Base-by-base conservation (phyloP, 35 echinoderm and acorn worm genomes). In the Patiria miniata region DNA sequence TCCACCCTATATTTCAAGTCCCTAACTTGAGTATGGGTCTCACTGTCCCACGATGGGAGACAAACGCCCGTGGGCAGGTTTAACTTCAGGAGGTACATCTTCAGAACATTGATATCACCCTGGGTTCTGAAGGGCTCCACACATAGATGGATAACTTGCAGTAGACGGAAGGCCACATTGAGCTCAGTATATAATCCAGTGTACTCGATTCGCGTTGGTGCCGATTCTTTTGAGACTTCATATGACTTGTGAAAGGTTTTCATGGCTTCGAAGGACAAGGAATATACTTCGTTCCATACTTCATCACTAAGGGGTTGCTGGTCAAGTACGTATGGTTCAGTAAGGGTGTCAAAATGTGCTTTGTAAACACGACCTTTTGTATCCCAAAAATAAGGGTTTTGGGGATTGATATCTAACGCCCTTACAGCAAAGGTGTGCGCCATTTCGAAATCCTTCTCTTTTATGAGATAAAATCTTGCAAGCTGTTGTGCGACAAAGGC, bases 381-480 rank as follows among this genome's bases (percentile, higher is more conserved):
- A 80, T 93, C 91, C 69, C 68, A 89, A 10, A 93, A 57, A 40
- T 89, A 93, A 7, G 91, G 30, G 44, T 93, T 93, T 3, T 84
- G 83, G 5, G 6, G 34, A 21, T 37, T 22, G 34, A 89, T 33
- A 53, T 78, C 16, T 30, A 93, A 82, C 3, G 91, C 91, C 28
- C 38, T 80, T n/a, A 61, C 37, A 21, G 76, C 76, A 30, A 51
- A 88, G 37, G 57, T 22, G 39, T 78, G 44, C 0, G 91, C 91
- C 29, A 61, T 81, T 8, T 51, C 51, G 50, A 26, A 82, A 68
- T 93, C 82, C 39, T 79, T 36, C 61, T 78, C 40, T 37, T 32
- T 15, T 19, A 78, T 78, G 80, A 58, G 57, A 36, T 83, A 86
- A 5, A 88, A 77, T 61, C 86, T 58, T 37, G 91, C 91, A 58